Evolutionary conservation across 2,797 vertebrate genomes (phyloP).

Genomic region (Lithobates sylvaticus): DNA sequence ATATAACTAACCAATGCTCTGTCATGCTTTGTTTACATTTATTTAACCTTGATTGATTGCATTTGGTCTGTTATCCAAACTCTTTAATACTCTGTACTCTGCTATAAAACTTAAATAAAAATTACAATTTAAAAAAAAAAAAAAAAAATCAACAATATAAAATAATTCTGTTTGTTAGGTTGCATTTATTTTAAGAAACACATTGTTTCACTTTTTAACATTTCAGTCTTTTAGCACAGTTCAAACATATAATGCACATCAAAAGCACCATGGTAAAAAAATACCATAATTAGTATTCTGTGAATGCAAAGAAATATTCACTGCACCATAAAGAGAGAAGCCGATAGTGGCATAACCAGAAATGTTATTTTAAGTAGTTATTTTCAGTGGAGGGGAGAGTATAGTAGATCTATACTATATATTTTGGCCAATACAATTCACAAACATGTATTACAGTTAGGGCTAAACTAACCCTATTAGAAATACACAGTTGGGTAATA

Average conservation of each 20-base stretch:
- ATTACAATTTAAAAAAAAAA: too few species aligned
- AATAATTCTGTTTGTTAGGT: background rate
- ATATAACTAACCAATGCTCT: too few species aligned
- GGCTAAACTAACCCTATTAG: background rate
- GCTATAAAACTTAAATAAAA: too few species aligned
- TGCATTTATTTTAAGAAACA: background rate
- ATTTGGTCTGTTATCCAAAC: too few species aligned
- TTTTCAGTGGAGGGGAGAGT: background rate
- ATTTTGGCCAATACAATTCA: background rate
- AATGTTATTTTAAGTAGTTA: background rate
- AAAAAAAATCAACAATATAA: background rate
- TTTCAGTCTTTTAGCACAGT: background rate
- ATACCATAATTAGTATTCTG: background rate
- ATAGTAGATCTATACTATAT: background rate
- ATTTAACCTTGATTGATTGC: too few species aligned
- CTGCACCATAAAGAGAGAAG: background rate
- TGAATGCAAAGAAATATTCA: background rate
- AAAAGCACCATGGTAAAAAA: background rate
- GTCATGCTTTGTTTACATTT: too few species aligned
- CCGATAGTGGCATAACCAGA: background rate
- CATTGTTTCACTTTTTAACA: background rate
- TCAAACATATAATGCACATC: background rate
- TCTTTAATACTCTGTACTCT: too few species aligned
- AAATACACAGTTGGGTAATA: background rate
- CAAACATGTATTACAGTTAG: background rate